Conservation (phyloP, 2,797 vertebrate species). For the Anguilla obscura region DNA sequence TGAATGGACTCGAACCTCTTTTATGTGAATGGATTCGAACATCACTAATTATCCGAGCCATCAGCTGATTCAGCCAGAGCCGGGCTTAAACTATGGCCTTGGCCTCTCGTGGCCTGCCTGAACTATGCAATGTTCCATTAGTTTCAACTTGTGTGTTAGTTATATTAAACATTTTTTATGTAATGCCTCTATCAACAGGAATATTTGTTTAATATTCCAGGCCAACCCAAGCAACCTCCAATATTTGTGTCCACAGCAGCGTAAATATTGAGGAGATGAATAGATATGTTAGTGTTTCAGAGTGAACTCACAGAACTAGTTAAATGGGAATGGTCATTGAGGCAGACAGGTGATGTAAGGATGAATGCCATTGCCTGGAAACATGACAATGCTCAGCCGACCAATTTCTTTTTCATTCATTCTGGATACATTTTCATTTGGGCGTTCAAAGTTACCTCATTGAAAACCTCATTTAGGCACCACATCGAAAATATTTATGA, state of each 20-base stretch:
- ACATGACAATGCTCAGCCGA: background rate
- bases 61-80: too few species aligned
- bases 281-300: background rate
- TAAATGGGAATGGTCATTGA: background rate
- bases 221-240: background rate
- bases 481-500: background rate
- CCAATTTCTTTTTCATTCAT: background rate
- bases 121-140: too few species aligned
- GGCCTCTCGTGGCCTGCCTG: too few species aligned
- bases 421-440: background rate
- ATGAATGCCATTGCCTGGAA: background rate
- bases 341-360: background rate
- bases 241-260: background rate
- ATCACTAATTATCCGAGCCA: too few species aligned
- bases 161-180: background rate
- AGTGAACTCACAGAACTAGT: background rate
- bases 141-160: background rate
- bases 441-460: background rate
- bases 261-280: background rate
- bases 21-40: too few species aligned
- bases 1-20: too few species aligned
- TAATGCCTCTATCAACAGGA: background rate
- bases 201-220: background rate
- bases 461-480: background rate
- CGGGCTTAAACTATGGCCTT: too few species aligned